phyloP scores from a whole-genome alignment of 2,888 invertebrate genomes.

The Dendrolimus pini region DNA sequence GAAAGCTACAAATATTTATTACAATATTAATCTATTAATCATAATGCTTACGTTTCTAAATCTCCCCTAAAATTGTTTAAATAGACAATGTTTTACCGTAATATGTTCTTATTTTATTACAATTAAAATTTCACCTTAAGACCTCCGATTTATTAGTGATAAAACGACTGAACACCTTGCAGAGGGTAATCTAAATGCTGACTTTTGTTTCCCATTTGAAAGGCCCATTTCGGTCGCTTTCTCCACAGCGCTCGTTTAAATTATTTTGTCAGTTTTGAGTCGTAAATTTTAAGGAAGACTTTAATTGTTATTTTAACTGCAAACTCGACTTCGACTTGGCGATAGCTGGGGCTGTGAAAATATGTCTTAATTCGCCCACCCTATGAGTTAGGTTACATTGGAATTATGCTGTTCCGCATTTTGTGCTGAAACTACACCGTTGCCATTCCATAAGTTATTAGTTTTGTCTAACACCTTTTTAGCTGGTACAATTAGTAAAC shows the following conservation, averaged over 20 bases:
- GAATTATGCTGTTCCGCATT: slow-evolving; percentile 45
- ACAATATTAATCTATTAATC: slow-evolving; percentile 27
- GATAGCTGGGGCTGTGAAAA: slow-evolving; percentile 53
- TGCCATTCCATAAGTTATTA: slow-evolving; percentile 33
- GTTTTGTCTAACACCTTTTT: slow-evolving; percentile 32
- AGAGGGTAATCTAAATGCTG: slow-evolving; percentile 50
- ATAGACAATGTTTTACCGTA: slow-evolving; percentile 62
- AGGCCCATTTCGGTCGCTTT: slow-evolving; percentile 58
- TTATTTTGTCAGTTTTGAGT: slow-evolving; percentile 72
- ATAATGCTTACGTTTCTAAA: slow-evolving; percentile 23
- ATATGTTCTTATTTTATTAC: slow-evolving; percentile 65
- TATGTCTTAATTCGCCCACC: slow-evolving; percentile 71
- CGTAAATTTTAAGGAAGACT: slow-evolving; percentile 72
- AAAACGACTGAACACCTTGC: slow-evolving; percentile 52
- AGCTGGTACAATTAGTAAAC: slow-evolving; percentile 3
- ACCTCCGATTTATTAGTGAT: slow-evolving; percentile 36
- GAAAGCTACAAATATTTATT: not conserved
- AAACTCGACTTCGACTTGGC: slow-evolving; percentile 64
- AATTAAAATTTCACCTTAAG: slow-evolving; percentile 70
- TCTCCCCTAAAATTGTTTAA: slow-evolving; percentile 46
- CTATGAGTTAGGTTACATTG: slow-evolving; percentile 68
- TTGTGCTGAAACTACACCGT: slow-evolving; percentile 24
- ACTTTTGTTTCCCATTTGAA: slow-evolving; percentile 65
- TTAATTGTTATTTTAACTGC: slow-evolving; percentile 77
- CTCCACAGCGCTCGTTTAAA: slow-evolving; percentile 59